Conservation (phyloP, 2,113 vertebrate genomes). For the Nothobranchius kuhntae region DNA sequence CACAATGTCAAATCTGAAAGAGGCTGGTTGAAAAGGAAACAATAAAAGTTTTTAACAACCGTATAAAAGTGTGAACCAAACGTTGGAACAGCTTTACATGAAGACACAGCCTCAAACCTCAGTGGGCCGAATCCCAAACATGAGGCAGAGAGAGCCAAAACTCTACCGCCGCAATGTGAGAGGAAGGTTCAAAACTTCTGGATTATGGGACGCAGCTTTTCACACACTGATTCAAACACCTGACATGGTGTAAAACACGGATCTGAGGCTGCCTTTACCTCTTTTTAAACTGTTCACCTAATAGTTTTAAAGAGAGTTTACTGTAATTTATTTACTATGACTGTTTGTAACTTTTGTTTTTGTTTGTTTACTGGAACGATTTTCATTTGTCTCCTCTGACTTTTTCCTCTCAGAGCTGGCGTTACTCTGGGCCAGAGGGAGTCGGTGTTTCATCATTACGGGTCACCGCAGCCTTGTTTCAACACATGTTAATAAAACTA, state of each 20-base stretch:
- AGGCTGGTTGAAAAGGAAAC: neutral
- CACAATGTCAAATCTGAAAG: neutral
- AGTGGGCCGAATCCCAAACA: neutral
- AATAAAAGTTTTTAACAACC: neutral
- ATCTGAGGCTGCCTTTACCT: neutral
- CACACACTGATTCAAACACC: neutral
- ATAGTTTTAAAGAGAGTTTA: neutral
- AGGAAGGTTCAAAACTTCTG: neutral
- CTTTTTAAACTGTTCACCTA: neutral
- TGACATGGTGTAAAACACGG: neutral
- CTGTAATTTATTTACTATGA: neutral
- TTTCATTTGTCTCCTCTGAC: constrained; percentile 32
- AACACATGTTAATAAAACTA: constrained; percentile 79
- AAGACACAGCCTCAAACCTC: neutral
- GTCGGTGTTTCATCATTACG: constrained; percentile 72
- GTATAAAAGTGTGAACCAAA: too few species aligned
- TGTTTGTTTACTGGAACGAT: constrained; percentile 56
- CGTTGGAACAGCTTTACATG: neutral
- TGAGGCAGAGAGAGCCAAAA: neutral
- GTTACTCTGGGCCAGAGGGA: constrained; percentile 73
- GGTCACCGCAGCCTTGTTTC: constrained; percentile 76
- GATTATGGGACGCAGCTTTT: neutral
- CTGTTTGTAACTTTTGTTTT: constrained; percentile 29
- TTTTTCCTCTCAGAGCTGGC: constrained; percentile 63
- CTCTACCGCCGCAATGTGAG: neutral